Percentiles rank a stretch among this genome's conserved stretches.
These are phyloP conservation scores for Melanotaenia nigrans DNA, from an alignment of 2,797 vertebrate genomes.

Conservation along the genomic window DNA sequence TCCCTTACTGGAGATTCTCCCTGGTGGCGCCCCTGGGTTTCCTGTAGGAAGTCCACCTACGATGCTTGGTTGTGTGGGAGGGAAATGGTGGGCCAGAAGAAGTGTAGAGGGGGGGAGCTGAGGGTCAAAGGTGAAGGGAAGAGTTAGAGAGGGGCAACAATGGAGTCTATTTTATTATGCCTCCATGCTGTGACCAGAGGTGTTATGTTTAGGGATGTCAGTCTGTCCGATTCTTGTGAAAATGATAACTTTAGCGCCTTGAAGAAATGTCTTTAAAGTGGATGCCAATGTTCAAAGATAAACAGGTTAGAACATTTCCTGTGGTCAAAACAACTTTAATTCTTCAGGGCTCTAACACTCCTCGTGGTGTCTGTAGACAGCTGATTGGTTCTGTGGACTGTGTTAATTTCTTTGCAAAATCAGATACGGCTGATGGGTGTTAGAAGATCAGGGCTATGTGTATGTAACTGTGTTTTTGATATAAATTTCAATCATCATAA, in stretches of 20 bases:
- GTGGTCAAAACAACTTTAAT: not conserved
- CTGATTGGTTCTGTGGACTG: not conserved
- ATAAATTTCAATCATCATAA: too few relatives aligned
- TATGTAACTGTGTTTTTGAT: too few relatives aligned
- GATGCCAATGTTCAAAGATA: not conserved
- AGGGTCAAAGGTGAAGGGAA: conserved; percentile 43
- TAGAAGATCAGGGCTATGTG: not conserved
- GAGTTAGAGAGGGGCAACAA: conserved; percentile 26
- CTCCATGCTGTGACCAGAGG: not conserved
- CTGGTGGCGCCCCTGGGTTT: conserved; percentile 53
- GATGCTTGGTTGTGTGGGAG: conserved; percentile 39
- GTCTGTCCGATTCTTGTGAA: not conserved
- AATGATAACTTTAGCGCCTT: not conserved
- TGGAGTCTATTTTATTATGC: conserved; percentile 5
- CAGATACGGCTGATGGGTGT: not conserved
- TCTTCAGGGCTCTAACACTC: not conserved
- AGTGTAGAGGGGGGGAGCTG: conserved; percentile 13
- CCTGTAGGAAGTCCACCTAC: conserved; percentile 74
- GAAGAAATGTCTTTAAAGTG: not conserved
- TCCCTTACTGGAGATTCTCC: conserved; percentile 67
- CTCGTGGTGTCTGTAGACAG: not conserved
- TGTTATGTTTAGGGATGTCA: not conserved
- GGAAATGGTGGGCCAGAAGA: conserved; percentile 23
- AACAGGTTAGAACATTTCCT: not conserved
- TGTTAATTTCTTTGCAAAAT: not conserved